A percentile compares a stretch with the other conserved stretches of the same genome.
Conservation (phyloP, 35 echinoderm and acorn worm genomes). For the Lytechinus variegatus region DNA sequence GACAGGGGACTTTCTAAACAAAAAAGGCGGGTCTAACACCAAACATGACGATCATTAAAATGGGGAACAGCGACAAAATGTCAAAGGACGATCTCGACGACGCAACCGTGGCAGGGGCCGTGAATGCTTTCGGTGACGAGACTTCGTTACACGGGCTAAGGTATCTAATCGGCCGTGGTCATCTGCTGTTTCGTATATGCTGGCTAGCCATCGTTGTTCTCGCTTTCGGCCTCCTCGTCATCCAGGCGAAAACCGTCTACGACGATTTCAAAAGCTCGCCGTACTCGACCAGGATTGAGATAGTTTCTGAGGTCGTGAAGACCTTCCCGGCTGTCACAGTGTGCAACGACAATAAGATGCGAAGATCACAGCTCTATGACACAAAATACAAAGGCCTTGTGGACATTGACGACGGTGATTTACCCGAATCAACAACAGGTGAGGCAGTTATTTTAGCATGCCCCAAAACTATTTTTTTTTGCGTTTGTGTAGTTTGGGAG, state of each 20-base stretch:
- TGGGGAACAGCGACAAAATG: neutral
- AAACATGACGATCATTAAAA: neutral
- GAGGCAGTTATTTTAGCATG: no score
- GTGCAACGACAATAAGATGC: slow-evolving; percentile 34
- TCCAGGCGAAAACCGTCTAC: neutral
- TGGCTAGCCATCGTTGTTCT: neutral
- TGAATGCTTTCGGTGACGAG: neutral
- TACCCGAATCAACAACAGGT: no score
- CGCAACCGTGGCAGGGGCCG: neutral
- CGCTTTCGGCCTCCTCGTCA: neutral
- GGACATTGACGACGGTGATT: slow-evolving; percentile 68
- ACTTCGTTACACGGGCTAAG: neutral
- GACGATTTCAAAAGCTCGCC: neutral
- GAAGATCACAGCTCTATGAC: slow-evolving; percentile 42
- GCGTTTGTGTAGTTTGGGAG: no score
- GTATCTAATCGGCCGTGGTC: neutral
- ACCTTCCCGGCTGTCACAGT: slow-evolving; percentile 37
- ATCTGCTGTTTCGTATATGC: neutral
- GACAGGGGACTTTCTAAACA: no score
- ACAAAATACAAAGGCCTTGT: slow-evolving; percentile 71
- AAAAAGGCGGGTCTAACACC: no score
- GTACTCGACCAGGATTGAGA: slow-evolving; percentile 46
- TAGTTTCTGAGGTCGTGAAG: neutral
- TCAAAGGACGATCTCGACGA: neutral
- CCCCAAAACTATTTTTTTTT: no score